A percentile compares a stretch with the other conserved stretches of the same genome.
phyloP scores from a whole-genome alignment of 2,113 vertebrate genomes.

The Pterocles burchelli region DNA sequence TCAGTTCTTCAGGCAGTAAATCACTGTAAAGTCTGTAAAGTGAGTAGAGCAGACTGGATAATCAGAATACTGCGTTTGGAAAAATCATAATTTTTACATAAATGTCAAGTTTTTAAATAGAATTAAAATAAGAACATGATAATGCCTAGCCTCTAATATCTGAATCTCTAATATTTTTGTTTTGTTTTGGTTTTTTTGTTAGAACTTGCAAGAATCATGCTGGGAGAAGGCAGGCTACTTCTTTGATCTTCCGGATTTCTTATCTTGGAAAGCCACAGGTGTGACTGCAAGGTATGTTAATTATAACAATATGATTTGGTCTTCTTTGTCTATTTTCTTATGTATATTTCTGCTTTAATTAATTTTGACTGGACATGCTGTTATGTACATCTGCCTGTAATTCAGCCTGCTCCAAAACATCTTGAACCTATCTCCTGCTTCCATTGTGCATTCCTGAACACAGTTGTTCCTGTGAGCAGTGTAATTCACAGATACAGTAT shows the following conservation, averaged over 20 bases:
- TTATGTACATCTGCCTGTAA: conserved; percentile 75
- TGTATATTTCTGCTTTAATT: conserved; percentile 61
- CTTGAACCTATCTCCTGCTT: conserved; percentile 77
- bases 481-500: conserved; percentile 36
- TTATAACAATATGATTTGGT: conserved; percentile 41
- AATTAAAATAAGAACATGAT: neutral
- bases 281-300: conserved; percentile 86
- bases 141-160: neutral
- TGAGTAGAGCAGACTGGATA: neutral
- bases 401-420: conserved; percentile 73
- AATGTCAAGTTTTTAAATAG: neutral
- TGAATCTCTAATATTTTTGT: conserved; percentile 46
- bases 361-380: conserved; percentile 60
- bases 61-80: neutral
- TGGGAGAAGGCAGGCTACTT: conserved; percentile 86
- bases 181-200: conserved; percentile 38
- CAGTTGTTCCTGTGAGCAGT: conserved; percentile 38
- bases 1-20: neutral
- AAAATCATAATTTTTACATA: neutral
- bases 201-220: conserved; percentile 78
- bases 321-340: conserved; percentile 13
- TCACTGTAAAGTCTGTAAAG: neutral
- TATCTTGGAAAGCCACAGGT: conserved; percentile 95
- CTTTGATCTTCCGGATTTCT: conserved; percentile 96
- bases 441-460: conserved; percentile 49